These are phyloP conservation scores for Exocentrus adspersus DNA, from an alignment of 2,888 invertebrate species.

Conservation along the genomic window DNA sequence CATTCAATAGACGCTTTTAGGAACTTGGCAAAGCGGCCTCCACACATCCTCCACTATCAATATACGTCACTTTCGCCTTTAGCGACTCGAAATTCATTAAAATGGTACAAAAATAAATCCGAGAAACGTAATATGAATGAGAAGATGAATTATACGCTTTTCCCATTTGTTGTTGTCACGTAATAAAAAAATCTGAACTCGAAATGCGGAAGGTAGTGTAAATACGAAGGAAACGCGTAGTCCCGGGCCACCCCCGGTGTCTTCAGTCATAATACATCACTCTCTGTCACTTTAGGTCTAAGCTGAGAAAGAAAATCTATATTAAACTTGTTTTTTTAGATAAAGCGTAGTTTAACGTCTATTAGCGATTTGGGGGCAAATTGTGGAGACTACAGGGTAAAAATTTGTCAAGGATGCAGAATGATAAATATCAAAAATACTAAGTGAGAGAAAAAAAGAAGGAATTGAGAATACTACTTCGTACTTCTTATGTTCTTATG, in stretches of 20 bases:
- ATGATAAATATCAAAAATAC: not conserved
- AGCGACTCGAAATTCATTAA: slow-evolving; percentile 12
- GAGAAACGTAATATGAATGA: slow-evolving; percentile 10
- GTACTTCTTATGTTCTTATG: no score
- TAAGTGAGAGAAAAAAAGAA: not conserved
- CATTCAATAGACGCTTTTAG: no score
- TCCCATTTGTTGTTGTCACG: slow-evolving; percentile 25
- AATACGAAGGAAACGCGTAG: slow-evolving; percentile 17
- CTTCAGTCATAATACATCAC: slow-evolving; percentile 57
- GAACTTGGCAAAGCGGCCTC: not conserved
- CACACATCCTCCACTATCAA: not conserved
- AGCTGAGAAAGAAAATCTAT: slow-evolving; percentile 29
- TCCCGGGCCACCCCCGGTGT: slow-evolving; percentile 41
- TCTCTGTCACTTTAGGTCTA: slow-evolving; percentile 53
- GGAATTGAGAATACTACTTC: not conserved
- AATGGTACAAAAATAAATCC: slow-evolving; percentile 12
- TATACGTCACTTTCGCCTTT: not conserved
- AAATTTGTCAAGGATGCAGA: not conserved
- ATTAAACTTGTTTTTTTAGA: slow-evolving; percentile 22
- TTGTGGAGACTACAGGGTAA: not conserved
- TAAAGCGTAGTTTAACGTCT: slow-evolving; percentile 11
- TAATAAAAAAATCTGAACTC: slow-evolving; percentile 34
- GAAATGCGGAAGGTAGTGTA: slow-evolving; percentile 17
- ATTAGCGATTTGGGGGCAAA: not conserved
- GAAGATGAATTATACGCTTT: slow-evolving; percentile 14